Conservation (phyloP, 1,140 invertebrate species). For the Trichoplusia ni region DNA sequence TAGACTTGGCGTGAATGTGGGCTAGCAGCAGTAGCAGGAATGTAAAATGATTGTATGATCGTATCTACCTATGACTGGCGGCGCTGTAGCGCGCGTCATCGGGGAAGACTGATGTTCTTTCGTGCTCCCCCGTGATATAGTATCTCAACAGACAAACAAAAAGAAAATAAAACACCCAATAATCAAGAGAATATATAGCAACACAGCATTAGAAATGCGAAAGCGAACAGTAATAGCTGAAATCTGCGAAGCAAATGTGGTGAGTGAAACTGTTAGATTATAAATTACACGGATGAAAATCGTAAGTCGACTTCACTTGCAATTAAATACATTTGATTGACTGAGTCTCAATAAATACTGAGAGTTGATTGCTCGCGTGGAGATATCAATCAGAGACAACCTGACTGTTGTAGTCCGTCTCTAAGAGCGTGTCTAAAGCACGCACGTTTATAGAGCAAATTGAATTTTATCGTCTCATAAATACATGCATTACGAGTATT, state of each 20-base stretch:
- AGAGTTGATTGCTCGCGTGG: slow-evolving; percentile 56
- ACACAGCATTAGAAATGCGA: slow-evolving; percentile 17
- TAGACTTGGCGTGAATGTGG: not conserved
- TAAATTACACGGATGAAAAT: slow-evolving; percentile 42
- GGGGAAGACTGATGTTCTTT: slow-evolving; percentile 72
- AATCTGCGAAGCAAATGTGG: slow-evolving; percentile 23
- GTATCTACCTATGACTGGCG: slow-evolving; percentile 76
- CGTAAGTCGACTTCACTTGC: slow-evolving; percentile 33
- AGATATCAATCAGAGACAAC: slow-evolving; percentile 57
- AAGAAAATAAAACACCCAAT: slow-evolving; percentile 68
- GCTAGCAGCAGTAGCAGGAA: not conserved
- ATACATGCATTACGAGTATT: slow-evolving; percentile 29
- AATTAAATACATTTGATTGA: slow-evolving; percentile 56
- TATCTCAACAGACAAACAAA: slow-evolving; percentile 79
- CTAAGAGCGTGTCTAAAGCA: slow-evolving; percentile 60
- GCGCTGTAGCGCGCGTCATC: slow-evolving; percentile 75
- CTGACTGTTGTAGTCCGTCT: slow-evolving; percentile 55
- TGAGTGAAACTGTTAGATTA: slow-evolving; percentile 41
- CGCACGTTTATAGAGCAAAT: slow-evolving; percentile 49
- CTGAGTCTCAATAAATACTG: slow-evolving; percentile 51
- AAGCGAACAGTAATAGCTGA: slow-evolving; percentile 16
- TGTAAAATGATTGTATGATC: slow-evolving; percentile 36
- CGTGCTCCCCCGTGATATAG: slow-evolving; percentile 79
- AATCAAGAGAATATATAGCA: slow-evolving; percentile 30
- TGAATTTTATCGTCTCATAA: slow-evolving; percentile 52